Evolutionary conservation across 2,888 invertebrate genomes (phyloP), one percentile per base, ranked within the genome.

Genomic region (Eurois occulta): DNA sequence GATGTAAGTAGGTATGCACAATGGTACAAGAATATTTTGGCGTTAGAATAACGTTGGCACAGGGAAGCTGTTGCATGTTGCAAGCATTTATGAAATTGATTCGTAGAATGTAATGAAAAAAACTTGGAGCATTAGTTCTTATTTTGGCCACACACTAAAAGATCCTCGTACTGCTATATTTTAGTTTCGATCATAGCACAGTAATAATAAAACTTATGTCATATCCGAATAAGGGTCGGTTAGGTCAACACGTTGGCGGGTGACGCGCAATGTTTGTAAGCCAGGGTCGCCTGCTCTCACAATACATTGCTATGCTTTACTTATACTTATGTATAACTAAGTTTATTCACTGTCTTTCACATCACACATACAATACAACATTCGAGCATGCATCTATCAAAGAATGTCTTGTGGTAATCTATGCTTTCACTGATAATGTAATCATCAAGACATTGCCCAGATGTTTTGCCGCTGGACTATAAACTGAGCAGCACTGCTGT

Each of bases 251-350:
- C 89, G 93, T 93, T 89, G 91, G 92, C 90, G 91, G 86, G 88
- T 90, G 91, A 92, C 91, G 89, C 82, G 84, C 85, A 86, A 87
- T 88, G 90, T 92, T 92, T 93, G 85, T 94, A 86, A 91, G 95
- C 91, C 96, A 94, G 93, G 96, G 96, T 85, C 94, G 92, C 62
- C 93, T 68, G 90, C 93, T 90, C 89, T 90, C 86, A 87, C 89
- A 91, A 55, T 62, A 55, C 32, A 88, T 70, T 87, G 86, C 83
- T 88, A 80, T 80, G 62, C 55, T 68, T 64, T 38, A 71, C 55
- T 72, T 24, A 52, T 60, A 66, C 62, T 38, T 77, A 46, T 58
- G 43, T 79, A 43, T 46, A 10, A 55, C 65, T 32, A 38, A 43
- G 52, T 32, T 66, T 32, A 68, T 64, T 64, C 64, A 58, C 48